Conservation (phyloP, 2,797 vertebrate species). For the Halcyon badia region DNA sequence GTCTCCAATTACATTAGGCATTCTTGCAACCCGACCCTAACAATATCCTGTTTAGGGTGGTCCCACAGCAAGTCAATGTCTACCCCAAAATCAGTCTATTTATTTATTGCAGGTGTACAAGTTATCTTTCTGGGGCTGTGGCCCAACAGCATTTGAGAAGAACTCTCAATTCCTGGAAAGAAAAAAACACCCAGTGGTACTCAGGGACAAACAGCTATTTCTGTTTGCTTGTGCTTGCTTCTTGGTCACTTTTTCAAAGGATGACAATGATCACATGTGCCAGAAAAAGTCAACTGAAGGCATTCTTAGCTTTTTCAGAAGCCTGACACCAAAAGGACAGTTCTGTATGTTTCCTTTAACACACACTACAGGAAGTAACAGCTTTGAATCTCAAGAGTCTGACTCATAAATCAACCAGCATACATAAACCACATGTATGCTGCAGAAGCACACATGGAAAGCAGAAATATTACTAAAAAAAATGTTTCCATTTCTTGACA, state of each 20-base stretch:
- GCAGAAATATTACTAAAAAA: conserved; percentile 50
- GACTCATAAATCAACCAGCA: conserved; percentile 7
- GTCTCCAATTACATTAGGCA: rapidly evolving
- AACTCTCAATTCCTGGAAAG: not conserved
- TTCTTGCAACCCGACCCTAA: not conserved
- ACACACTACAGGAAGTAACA: not conserved
- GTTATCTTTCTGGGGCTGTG: not conserved
- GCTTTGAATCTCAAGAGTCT: conserved; percentile 18
- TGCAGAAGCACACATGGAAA: not conserved
- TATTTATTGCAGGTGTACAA: not conserved
- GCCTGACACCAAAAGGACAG: conserved; percentile 10
- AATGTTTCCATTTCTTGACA: conserved; percentile 18
- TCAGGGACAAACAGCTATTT: not conserved
- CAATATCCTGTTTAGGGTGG: not conserved
- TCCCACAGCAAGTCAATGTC: not conserved
- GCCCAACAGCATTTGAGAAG: not conserved
- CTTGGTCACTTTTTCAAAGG: not conserved
- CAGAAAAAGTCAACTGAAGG: conserved; percentile 15
- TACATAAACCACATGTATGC: not conserved
- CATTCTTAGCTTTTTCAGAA: not conserved
- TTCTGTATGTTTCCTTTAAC: not conserved
- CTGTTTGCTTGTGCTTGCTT: not conserved
- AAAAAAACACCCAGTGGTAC: not conserved
- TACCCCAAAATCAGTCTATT: not conserved
- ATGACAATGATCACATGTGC: not conserved